A percentile compares a stretch with the other conserved stretches of the same genome.
Conservation (phyloP, 2,113 vertebrate genomes). For the Vidua chalybeata region DNA sequence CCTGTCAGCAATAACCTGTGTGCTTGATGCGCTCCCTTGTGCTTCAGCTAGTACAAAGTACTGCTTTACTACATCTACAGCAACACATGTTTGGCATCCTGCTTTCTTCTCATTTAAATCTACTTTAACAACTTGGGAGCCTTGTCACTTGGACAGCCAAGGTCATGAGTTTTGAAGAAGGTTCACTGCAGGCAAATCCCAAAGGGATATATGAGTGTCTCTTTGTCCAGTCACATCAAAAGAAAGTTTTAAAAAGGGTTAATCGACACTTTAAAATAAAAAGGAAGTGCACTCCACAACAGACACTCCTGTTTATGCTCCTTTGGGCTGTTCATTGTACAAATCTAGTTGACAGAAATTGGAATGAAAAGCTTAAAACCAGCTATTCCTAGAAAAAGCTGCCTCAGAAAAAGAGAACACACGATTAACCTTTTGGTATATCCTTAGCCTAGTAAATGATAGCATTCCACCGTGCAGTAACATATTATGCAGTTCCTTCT, state of each 20-base stretch:
- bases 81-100: not conserved
- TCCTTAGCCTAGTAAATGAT: not conserved
- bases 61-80: not conserved
- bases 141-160: not conserved
- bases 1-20: not conserved
- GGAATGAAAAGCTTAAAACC: slow-evolving; percentile 30
- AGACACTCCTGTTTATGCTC: slow-evolving; percentile 37
- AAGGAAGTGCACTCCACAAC: not conserved
- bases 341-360: slow-evolving; percentile 16
- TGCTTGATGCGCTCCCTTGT: not conserved
- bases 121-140: not conserved
- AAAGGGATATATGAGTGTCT: not conserved
- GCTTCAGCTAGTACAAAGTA: not conserved
- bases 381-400: not conserved
- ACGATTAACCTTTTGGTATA: not conserved
- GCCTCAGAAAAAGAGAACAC: not conserved
- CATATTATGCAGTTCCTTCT: not conserved
- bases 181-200: slow-evolving; percentile 2
- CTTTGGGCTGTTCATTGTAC: not conserved
- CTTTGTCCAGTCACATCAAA: slow-evolving; percentile 19
- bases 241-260: slow-evolving; percentile 34
- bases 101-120: slow-evolving; percentile 13
- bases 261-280: not conserved
- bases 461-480: not conserved
- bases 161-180: slow-evolving; percentile 9